Base-by-base conservation (phyloP, 2,888 invertebrate species). In the Doris montereyensis region DNA sequence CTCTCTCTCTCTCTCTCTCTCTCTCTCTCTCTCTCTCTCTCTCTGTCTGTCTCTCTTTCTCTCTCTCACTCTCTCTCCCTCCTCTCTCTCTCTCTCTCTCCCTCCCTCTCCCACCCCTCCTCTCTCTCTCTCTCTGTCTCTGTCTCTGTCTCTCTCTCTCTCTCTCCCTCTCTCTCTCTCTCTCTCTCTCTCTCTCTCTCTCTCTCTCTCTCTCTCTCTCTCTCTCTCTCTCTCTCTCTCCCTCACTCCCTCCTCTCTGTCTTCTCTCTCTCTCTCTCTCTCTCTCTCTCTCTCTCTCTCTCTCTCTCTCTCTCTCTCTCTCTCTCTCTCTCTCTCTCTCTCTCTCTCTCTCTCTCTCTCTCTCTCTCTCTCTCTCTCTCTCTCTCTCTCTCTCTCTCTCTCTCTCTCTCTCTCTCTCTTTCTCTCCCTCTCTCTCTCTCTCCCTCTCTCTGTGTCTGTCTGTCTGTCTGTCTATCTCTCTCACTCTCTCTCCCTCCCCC, bases 41-140 rank as follows among this genome's bases (percentile, higher is more conserved):
- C 79, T 73, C 5, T 73, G 65, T 79, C 84, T 82, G 8, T 78
- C 82, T 81, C 81, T 83, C 62, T 73, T 28, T 21, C 57, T 73
- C 57, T 26, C 28, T 17, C 24, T 26, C 73, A 13, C 57, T 35
- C 73, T 57, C 28, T 57, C 24, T 73, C 52, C 21, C 57, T 26
- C 57, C 13, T 21, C n/a, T 32, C 32, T 60, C 17, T 35, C 41
- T 62, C 75, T 75, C 34, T 34, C 34, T 75, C 62, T 75, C 34
- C 30, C 34, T 73, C 73, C n/a, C 41, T 26, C 26, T 35, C 71
- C 30, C 68, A n/a, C 30, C 30, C 68, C 30, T 30, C 30, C 30
- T 28, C 28, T 28, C 28, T 17, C 34, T 34, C 17, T 34, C 17
- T 34, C 34, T 34, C 34, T 34, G 21, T 34, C 34, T 34, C 34